These are phyloP conservation scores for Gymnogyps californianus DNA, from an alignment of 2,113 vertebrate species.

Conservation along the genomic window DNA sequence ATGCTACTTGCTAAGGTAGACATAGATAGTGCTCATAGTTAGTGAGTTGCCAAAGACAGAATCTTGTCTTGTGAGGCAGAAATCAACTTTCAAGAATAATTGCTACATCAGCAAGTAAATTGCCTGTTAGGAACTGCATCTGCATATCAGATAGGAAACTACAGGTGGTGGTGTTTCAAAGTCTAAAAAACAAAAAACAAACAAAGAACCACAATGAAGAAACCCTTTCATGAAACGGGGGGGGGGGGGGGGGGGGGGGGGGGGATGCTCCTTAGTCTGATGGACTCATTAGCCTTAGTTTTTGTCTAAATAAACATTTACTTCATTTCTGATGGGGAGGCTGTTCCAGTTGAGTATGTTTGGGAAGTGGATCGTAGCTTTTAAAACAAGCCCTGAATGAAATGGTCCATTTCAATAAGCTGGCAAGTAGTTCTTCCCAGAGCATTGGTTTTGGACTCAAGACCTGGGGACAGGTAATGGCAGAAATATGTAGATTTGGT, in stretches of 20 bases:
- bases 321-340: background rate
- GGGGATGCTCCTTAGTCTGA: background rate
- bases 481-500: background rate
- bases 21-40: accelerated
- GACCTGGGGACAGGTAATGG: background rate
- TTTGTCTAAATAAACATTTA: background rate
- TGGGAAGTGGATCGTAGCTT: background rate
- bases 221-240: background rate
- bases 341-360: background rate
- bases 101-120: background rate
- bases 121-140: background rate
- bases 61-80: background rate
- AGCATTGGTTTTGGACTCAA: background rate
- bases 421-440: background rate
- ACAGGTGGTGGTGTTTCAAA: background rate
- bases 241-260: accelerated
- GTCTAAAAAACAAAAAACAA: background rate
- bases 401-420: background rate
- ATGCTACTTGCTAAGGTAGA: background rate
- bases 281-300: background rate
- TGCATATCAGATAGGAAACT: background rate
- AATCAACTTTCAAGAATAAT: background rate
- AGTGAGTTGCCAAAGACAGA: background rate
- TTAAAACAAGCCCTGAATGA: background rate
- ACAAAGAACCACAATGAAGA: background rate